Base-by-base conservation (phyloP, 2,113 vertebrate genomes). In the Equus quagga region DNA sequence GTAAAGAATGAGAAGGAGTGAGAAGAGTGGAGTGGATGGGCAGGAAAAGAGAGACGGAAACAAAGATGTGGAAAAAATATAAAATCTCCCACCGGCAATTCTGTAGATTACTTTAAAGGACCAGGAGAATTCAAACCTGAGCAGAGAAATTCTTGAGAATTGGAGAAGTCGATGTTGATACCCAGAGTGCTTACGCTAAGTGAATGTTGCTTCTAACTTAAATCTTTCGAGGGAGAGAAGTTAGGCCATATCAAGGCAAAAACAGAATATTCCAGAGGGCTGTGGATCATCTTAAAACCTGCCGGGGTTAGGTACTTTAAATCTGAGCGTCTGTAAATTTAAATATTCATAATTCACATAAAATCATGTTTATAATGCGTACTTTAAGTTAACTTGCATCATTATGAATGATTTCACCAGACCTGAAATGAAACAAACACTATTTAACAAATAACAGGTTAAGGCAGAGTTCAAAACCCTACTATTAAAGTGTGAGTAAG, bases 401-500 rank as follows among this genome's bases (percentile, higher is more conserved):
- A 46, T 2, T 54, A 19, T 81, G 70, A 94, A 92, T 64, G 33
- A 54, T 85, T 90, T 82, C 6, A 46, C 31, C 18, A 95, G 72
- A 92, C 18, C 62, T 33, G 72, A 95, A 93, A 84, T 79, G 51
- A 81, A 94, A 79, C 44, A 97, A 93, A 69, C 9, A 82, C 44
- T 76, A 36, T 31, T 78, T 94, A 96, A 88, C 44, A 76, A 92
- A 75, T 92, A 85, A 65, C 69, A 89, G 70, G 31, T 83, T 78
- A 89, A 69, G 36, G 23, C 44, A 58, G 62, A 41, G 41, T 49
- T 88, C 60, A 84, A 89, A 72, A 91, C 46, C 54, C 49, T 92
- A 49, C n/a, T 72, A 46, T 78, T 80, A 92, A 85, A 86, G 54
- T 44, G 46, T 78, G 58, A 83, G 67, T 92, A 86, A 70, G 89